phyloP scores from a whole-genome alignment of 2,113 vertebrate genomes.

The Ciconia boyciana region DNA sequence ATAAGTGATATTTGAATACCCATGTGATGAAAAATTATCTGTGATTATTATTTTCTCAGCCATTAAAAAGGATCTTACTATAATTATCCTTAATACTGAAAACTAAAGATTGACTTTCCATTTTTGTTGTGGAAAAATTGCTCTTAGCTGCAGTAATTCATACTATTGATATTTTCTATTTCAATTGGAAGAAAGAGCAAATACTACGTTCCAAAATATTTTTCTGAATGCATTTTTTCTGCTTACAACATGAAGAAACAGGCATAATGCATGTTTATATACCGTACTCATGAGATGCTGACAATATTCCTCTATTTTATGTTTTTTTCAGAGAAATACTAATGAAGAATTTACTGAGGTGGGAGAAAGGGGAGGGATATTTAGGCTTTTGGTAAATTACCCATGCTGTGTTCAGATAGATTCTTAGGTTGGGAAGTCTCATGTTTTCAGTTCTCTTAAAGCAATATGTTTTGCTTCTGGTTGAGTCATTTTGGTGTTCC shows the following conservation, averaged over 20 bases:
- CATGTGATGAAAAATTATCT: constrained; percentile 32
- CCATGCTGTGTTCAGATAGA: not conserved
- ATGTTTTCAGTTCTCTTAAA: not conserved
- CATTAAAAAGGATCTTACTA: not conserved
- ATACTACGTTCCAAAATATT: not conserved
- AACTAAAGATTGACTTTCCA: not conserved
- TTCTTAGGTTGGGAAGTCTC: not conserved
- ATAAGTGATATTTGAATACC: constrained; percentile 2
- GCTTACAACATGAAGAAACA: not conserved
- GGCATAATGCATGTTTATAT: not conserved
- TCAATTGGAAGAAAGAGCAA: not conserved
- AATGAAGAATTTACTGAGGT: not conserved
- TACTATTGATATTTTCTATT: not conserved
- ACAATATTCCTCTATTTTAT: not conserved
- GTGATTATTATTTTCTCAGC: not conserved
- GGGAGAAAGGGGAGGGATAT: not conserved
- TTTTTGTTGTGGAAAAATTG: not conserved
- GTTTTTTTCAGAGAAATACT: not conserved
- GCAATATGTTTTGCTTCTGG: not conserved
- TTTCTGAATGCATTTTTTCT: not conserved
- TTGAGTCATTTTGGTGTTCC: not conserved
- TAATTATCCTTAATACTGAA: constrained; percentile 5
- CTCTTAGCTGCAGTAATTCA: not conserved
- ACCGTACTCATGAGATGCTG: not conserved
- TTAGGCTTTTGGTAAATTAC: not conserved